A percentile compares a stretch with the other conserved stretches of the same genome.
These are phyloP conservation scores for Phthorimaea operculella DNA, from an alignment of 1,140 invertebrate species.

Conservation along the genomic window DNA sequence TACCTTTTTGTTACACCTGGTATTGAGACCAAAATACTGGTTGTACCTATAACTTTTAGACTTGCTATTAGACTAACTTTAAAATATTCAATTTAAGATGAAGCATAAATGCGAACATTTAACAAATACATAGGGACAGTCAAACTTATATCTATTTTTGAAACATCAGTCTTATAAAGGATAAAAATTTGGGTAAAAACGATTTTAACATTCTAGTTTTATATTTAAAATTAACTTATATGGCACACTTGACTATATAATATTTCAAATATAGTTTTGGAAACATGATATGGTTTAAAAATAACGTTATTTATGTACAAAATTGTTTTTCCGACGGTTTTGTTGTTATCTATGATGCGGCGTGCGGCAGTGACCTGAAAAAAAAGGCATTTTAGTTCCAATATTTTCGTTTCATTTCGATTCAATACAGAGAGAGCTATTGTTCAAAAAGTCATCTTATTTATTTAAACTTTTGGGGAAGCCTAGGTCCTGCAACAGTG, in stretches of 20 bases:
- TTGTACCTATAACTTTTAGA: too few species aligned
- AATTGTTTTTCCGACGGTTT: constrained; percentile 12
- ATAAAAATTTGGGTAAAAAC: constrained; percentile 4
- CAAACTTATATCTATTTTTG: constrained; percentile 20
- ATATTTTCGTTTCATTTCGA: background rate
- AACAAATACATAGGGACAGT: constrained; percentile 19
- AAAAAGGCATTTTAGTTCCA: constrained; percentile 8
- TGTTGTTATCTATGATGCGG: constrained; percentile 55
- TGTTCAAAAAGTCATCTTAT: too few species aligned
- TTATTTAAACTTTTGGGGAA: too few species aligned
- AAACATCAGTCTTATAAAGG: constrained; percentile 46
- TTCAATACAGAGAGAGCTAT: too few species aligned
- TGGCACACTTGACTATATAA: background rate
- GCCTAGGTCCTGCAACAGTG: too few species aligned
- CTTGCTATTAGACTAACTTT: too few species aligned
- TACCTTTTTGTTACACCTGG: too few species aligned
- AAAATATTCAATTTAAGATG: too few species aligned
- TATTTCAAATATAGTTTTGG: constrained; percentile 2
- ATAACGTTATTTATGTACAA: constrained; percentile 18
- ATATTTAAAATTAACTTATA: background rate
- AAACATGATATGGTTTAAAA: constrained; percentile 22
- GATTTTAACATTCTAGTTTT: constrained; percentile 1
- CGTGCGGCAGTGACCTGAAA: constrained; percentile 55
- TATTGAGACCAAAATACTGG: too few species aligned
- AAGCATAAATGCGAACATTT: background rate